Evolutionary conservation across 1,140 invertebrate species (phyloP).

Genomic region (Parasteatoda tepidariorum): DNA sequence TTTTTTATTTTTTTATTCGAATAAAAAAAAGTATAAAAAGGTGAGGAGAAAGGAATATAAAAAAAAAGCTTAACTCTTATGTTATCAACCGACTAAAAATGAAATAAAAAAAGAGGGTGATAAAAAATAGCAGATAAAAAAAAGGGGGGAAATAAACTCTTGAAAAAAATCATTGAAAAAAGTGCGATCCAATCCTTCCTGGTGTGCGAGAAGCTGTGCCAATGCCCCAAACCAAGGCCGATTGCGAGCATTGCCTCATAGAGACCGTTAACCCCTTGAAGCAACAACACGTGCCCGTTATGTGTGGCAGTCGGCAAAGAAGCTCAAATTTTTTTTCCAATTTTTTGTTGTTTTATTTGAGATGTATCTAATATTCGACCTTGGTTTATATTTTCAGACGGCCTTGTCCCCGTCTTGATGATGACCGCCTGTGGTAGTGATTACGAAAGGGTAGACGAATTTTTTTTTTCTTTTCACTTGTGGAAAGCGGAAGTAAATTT

Average conservation of each 20-base stretch:
- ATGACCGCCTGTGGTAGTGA: slow-evolving; percentile 33
- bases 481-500: slow-evolving; percentile 34
- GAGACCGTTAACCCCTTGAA: slow-evolving; percentile 56
- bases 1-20: too few species aligned
- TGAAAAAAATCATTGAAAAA: slow-evolving; percentile 5
- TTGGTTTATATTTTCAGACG: slow-evolving; percentile 31
- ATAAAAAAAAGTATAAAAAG: too few species aligned
- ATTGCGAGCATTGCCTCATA: slow-evolving; percentile 13
- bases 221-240: slow-evolving; percentile 53
- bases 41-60: not conserved
- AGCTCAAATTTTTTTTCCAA: slow-evolving; percentile 7
- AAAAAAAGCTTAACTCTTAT: not conserved
- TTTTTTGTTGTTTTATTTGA: slow-evolving; percentile 20
- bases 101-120: not conserved
- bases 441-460: slow-evolving; percentile 38
- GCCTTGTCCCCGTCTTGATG: slow-evolving; percentile 23
- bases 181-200: slow-evolving; percentile 43
- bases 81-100: not conserved
- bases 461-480: not conserved
- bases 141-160: not conserved
- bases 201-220: slow-evolving; percentile 36
- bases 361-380: slow-evolving; percentile 15
- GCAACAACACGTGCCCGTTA: slow-evolving; percentile 28
- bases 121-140: not conserved
- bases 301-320: slow-evolving; percentile 34